Base-by-base conservation (phyloP, 2,113 vertebrate genomes). In the Mastomys natalensis region DNA sequence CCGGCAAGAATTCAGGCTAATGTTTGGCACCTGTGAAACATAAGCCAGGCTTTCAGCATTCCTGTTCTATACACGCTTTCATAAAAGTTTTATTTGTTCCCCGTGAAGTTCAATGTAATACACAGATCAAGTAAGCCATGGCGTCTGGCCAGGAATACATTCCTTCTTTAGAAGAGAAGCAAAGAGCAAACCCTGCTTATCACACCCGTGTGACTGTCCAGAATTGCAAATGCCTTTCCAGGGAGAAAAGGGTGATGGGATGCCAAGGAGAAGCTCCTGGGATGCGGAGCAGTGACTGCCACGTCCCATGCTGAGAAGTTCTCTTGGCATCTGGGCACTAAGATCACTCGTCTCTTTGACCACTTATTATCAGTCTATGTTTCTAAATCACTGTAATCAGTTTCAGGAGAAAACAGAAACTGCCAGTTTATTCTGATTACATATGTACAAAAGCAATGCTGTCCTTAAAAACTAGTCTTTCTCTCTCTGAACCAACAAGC, bases 141-240 rank as follows among this genome's bases (percentile, higher is more conserved):
- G 74, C 45, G 2, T n/a, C 53, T 16, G 55, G 73, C 60, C 62
- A 92, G 62, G n/a, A 91, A 62, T 51, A 40, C 90, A 80, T 87
- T 84, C 60, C 9, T 95, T 40, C n/a, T 53, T 87, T 64, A 37
- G 81, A 43, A 60, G n/a, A 95, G 84, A 68, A 94, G 21, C 62
- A 70, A 82, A 87, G 76, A 91, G 29, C 10, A 84, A 87, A 31
- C 40, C 45, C 26, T 26, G 12, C 37, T 58, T 85, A 73, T 43
- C 68, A 72, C 70, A 66, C 37, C 24, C 5, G 1, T 51, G 5
- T 37, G 3, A 90, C 81, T 90, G 77, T 53, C 43, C 66, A 81
- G 43, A 73, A 85, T 66, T 62, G 24, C 22, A 43, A 45, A 80
- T 40, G 53, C n/a, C 58, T 89, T 60, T 87, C 81, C 53, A 82